phyloP scores from a whole-genome alignment of 2,888 invertebrate genomes.

The Pterostichus niger region DNA sequence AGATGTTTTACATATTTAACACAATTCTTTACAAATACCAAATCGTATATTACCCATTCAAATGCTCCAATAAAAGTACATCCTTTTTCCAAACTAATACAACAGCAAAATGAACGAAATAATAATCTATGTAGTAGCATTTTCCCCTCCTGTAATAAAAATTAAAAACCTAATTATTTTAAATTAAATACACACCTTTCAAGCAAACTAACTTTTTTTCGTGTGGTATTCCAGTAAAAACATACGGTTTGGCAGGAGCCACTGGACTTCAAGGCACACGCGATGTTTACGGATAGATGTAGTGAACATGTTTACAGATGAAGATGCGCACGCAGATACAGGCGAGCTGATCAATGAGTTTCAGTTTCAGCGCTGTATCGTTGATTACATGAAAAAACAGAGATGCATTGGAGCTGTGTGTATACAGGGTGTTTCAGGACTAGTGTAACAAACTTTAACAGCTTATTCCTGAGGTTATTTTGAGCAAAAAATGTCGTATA shows the following conservation, averaged over 20 bases:
- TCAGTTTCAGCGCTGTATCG: conserved; percentile 40
- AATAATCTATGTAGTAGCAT: conserved; percentile 55
- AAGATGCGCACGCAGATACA: conserved; percentile 58
- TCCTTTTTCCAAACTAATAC: conserved; percentile 56
- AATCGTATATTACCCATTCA: conserved; percentile 51
- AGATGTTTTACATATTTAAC: background rate
- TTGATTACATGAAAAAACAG: conserved; percentile 6
- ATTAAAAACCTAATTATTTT: background rate
- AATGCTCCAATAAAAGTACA: conserved; percentile 55
- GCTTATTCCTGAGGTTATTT: too few relatives aligned
- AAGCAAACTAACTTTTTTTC: conserved; percentile 22
- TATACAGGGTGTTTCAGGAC: too few relatives aligned
- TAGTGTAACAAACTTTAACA: too few relatives aligned
- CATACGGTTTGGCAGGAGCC: conserved; percentile 41
- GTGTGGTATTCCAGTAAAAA: conserved; percentile 28
- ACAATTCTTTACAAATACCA: background rate
- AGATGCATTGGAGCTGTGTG: background rate
- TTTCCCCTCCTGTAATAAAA: conserved; percentile 25
- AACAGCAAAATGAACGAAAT: conserved; percentile 57
- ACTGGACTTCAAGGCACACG: conserved; percentile 32
- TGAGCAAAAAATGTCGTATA: too few relatives aligned
- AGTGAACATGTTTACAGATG: conserved; percentile 57
- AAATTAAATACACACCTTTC: too few relatives aligned
- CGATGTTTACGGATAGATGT: conserved; percentile 45
- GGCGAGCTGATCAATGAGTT: conserved; percentile 55